Conservation (phyloP, 2,888 invertebrate genomes). For the Blera fallax region DNA sequence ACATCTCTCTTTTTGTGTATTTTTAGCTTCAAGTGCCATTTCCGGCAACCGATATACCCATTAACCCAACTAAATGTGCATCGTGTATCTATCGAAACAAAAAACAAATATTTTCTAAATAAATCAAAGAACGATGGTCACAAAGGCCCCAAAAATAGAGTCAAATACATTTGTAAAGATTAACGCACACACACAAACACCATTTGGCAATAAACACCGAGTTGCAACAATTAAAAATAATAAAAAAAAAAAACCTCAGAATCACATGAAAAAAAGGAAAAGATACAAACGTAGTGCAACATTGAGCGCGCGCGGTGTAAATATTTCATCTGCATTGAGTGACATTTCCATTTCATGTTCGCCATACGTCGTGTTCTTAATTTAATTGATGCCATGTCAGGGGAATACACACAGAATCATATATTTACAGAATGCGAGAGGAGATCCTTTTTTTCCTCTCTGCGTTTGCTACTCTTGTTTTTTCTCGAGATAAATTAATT, state of each 20-base stretch:
- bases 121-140: constrained; percentile 38
- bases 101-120: constrained; percentile 32
- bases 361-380: constrained; percentile 57
- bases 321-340: constrained; percentile 59
- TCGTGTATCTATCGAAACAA: neutral
- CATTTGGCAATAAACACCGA: constrained; percentile 27
- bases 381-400: constrained; percentile 68
- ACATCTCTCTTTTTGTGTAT: constrained; percentile 7
- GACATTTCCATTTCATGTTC: constrained; percentile 67
- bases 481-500: constrained; percentile 45
- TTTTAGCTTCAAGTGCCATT: constrained; percentile 44
- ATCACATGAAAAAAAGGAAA: neutral
- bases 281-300: neutral
- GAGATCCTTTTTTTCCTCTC: constrained; percentile 42
- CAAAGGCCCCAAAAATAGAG: constrained; percentile 37
- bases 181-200: neutral
- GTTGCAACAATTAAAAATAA: neutral
- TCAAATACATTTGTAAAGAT: constrained; percentile 49
- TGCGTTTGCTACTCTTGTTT: neutral
- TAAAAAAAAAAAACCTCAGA: constrained; percentile 12
- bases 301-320: constrained; percentile 23
- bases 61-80: constrained; percentile 4
- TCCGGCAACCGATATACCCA: constrained; percentile 55
- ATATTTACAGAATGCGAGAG: neutral
- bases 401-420: constrained; percentile 5